These are phyloP conservation scores for Branchipolynoe longqiensis DNA, from an alignment of 2,888 invertebrate species.

Conservation along the genomic window DNA sequence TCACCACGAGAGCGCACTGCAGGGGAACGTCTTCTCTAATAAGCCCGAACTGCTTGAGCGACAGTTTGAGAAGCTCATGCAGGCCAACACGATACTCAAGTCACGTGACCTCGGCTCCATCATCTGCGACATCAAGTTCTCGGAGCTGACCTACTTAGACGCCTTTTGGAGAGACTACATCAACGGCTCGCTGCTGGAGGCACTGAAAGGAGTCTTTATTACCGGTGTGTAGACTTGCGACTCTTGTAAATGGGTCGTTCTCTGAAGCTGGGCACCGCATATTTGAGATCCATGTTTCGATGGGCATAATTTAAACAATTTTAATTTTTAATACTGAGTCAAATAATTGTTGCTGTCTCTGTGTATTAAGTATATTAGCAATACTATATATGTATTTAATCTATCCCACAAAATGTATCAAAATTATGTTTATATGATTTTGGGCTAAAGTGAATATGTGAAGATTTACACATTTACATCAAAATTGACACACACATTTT, in stretches of 20 bases:
- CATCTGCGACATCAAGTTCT: slow-evolving; percentile 80
- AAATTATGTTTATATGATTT: no score
- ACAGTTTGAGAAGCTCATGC: slow-evolving; percentile 78
- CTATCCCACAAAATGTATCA: no score
- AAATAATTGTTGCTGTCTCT: no score
- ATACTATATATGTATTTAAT: no score
- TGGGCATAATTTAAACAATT: no score
- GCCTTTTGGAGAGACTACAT: slow-evolving; percentile 81
- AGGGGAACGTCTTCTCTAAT: slow-evolving; percentile 75
- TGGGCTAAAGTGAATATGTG: no score
- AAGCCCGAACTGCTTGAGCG: slow-evolving; percentile 75
- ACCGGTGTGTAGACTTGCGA: slow-evolving; percentile 70
- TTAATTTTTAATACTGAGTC: no score
- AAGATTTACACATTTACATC: no score
- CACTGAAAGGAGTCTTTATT: slow-evolving; percentile 77
- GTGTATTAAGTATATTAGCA: no score
- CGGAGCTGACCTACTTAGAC: slow-evolving; percentile 79
- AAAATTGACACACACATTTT: no score
- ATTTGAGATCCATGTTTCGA: no score
- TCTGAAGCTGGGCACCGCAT: slow-evolving; percentile 78
- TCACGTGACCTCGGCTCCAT: slow-evolving; percentile 79
- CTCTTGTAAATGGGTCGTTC: slow-evolving; percentile 71
- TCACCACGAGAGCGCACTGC: slow-evolving; percentile 74
- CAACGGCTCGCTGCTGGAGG: slow-evolving; percentile 79
- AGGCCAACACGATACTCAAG: slow-evolving; percentile 78